Base-by-base conservation (phyloP, 2,888 invertebrate genomes). In the Diaperis boleti region DNA sequence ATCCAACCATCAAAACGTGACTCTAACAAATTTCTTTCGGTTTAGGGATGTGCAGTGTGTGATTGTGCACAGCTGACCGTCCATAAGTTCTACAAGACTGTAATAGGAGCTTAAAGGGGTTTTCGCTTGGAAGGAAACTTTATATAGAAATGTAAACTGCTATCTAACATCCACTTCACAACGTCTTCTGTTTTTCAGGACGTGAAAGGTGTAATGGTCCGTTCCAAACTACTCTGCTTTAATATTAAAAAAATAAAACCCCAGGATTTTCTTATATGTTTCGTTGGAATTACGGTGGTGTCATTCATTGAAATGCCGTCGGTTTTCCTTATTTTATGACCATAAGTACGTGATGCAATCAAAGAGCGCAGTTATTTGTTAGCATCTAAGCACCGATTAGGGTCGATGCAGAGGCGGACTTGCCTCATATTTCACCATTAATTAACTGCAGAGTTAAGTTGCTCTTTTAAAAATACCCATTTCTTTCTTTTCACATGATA, bases 61-160 rank as follows among this genome's bases (percentile, higher is more conserved):
- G 59, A 59, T 59, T 37, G 59, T 59, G 59, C 26, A 59, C 59
- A 59, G 47, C 59, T 59, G 59, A 44, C 45, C 56, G 29, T 8
- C 26, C 10, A 31, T 39, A 39, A 52, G 55, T 42, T 56, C 35
- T 45, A 8, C 42, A 20, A 37, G 55, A 45, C 35, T 56, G 56
- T 45, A 56, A 56, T 17, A 56, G 17, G 44, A 56, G 56, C 56
- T 56, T 56, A 45, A 45, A 20, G 56, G n/a, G 56, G 33, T 56
- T 56, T 45, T 56, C 20, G 14, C 56, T n/a, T 11, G 3, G 37
- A 29, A 22, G 44, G 55, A 56, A 56, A 56, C 56, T 56, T 56
- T 56, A 56, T 56, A 44, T 45, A 56, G 56, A 56, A 56, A 56
- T 56, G 56, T 56, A 56, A 56, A 56, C 56, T 33, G 44, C 45